A percentile compares a stretch with the other conserved stretches of the same genome.
phyloP scores from a whole-genome alignment of 2,797 vertebrate species.

The Eulemur mongoz region DNA sequence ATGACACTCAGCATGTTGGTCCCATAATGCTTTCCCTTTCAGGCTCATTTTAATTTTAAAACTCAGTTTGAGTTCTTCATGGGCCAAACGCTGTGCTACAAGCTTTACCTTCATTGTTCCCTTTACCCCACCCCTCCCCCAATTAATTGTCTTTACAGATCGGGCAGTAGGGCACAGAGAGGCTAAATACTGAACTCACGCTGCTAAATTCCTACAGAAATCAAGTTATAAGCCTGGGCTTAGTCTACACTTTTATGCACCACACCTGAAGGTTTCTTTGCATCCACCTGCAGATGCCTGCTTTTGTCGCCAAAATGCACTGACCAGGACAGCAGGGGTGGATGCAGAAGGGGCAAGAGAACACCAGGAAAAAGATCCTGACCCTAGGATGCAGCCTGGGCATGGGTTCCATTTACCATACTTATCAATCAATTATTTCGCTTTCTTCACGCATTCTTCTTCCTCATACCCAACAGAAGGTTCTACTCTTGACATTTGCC shows the following conservation, averaged over 20 bases:
- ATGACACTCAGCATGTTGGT: neutral
- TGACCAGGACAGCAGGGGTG: accelerated
- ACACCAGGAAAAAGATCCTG: accelerated
- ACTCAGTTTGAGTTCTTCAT: neutral
- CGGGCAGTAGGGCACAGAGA: neutral
- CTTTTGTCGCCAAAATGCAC: neutral
- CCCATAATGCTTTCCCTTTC: neutral
- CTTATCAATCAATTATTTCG: neutral
- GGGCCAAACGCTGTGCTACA: neutral
- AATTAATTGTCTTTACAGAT: neutral
- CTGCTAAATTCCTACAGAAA: neutral
- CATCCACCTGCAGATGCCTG: neutral
- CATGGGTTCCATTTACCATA: neutral
- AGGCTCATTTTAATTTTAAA: neutral
- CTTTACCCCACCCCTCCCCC: accelerated
- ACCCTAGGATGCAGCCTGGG: neutral
- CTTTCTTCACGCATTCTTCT: neutral
- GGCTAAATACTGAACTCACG: neutral
- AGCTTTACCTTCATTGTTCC: neutral
- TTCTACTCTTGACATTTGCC: neutral
- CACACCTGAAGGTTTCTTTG: neutral
- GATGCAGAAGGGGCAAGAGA: neutral
- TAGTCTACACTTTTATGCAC: neutral
- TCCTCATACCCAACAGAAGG: neutral
- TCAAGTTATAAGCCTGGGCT: neutral